Percentiles rank a stretch among this genome's conserved stretches.
These are phyloP conservation scores for Ptychobarbus kaznakovi DNA, from an alignment of 2,797 vertebrate species.

Conservation along the genomic window DNA sequence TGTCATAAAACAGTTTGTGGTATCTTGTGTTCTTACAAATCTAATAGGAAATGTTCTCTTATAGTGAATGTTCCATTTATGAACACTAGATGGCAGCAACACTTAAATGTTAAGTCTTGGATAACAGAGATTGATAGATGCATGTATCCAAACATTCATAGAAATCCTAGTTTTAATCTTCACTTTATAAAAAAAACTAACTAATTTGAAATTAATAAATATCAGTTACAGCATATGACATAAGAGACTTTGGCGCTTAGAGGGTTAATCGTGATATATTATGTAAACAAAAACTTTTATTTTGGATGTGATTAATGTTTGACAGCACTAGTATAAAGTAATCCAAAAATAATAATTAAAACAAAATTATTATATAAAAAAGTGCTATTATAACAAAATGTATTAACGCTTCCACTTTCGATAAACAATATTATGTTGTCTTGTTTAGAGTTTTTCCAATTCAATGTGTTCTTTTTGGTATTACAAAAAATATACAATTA, in stretches of 20 bases:
- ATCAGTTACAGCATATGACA: neutral
- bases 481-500: neutral
- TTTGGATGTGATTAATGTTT: too few species aligned
- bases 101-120: neutral
- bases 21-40: neutral
- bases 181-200: neutral
- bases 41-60: neutral
- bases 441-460: neutral
- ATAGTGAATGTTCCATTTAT: neutral
- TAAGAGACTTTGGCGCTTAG: too few species aligned
- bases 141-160: neutral
- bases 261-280: too few species aligned
- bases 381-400: neutral
- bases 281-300: too few species aligned
- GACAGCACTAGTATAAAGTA: neutral
- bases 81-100: conserved; percentile 38
- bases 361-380: neutral
- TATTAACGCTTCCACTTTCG: neutral
- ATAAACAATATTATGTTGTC: neutral
- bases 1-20: conserved; percentile 69
- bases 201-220: neutral
- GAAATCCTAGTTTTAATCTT: neutral
- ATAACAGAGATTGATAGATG: neutral
- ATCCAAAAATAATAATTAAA: neutral
- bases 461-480: neutral